Conservation (phyloP, 2,888 invertebrate species). For the Drosophila pegasa region DNA sequence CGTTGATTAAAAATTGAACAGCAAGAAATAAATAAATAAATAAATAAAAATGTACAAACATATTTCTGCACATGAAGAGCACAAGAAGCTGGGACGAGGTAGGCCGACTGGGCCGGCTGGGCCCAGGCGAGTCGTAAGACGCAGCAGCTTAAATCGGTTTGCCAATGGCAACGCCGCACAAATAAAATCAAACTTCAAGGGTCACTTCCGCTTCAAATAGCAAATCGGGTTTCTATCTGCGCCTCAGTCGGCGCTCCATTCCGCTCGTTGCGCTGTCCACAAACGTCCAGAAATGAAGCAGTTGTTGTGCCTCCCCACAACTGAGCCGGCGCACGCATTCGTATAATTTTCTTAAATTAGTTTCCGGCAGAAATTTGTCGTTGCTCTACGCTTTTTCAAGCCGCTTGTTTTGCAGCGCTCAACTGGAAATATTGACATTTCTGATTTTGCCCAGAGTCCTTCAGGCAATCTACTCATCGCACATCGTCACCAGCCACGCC, state of each 20-base stretch:
- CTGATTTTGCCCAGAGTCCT: constrained; percentile 53
- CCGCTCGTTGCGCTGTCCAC: constrained; percentile 22
- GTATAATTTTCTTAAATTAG: constrained; percentile 74
- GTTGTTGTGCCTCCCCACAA: constrained; percentile 21
- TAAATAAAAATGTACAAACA: constrained; percentile 53
- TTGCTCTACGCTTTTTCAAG: constrained; percentile 54
- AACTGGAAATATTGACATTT: constrained; percentile 76
- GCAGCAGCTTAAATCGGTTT: constrained; percentile 56
- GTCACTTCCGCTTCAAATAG: constrained; percentile 77
- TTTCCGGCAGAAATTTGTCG: constrained; percentile 66
- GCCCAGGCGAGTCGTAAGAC: not conserved
- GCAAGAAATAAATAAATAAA: constrained; percentile 55
- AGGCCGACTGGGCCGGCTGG: too few relatives aligned
- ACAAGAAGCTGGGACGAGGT: too few relatives aligned
- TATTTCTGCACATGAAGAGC: constrained; percentile 17
- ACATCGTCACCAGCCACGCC: constrained; percentile 7
- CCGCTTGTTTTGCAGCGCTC: constrained; percentile 66
- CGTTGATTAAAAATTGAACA: constrained; percentile 79
- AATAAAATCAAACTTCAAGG: constrained; percentile 81
- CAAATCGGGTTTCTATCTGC: constrained; percentile 66
- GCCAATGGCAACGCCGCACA: constrained; percentile 68
- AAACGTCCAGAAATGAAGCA: constrained; percentile 54
- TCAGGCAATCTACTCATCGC: constrained; percentile 32
- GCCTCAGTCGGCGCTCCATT: constrained; percentile 17
- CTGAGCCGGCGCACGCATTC: constrained; percentile 30